A percentile compares a stretch with the other conserved stretches of the same genome.
phyloP scores from a whole-genome alignment of 2,888 invertebrate genomes.

The Baccha elongata region DNA sequence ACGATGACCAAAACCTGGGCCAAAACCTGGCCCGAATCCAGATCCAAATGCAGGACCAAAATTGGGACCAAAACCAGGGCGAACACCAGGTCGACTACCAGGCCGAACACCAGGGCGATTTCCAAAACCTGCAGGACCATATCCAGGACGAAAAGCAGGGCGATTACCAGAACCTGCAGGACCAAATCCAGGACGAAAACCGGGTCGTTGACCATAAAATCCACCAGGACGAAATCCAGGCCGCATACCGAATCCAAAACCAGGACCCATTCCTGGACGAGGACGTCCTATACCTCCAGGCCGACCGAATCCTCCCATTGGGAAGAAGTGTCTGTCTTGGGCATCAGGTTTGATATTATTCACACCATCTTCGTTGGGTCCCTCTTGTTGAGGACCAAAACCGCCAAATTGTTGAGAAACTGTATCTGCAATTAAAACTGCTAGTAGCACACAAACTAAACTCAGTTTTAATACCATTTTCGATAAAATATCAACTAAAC shows the following conservation, averaged over 20 bases:
- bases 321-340: background rate
- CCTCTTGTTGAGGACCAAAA: background rate
- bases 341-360: background rate
- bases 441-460: constrained; percentile 7
- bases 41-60: too few relatives aligned
- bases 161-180: background rate
- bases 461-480: constrained; percentile 7
- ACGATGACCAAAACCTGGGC: background rate
- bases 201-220: too few relatives aligned
- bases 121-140: background rate
- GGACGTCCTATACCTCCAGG: background rate
- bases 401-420: background rate
- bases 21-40: background rate
- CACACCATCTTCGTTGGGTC: background rate
- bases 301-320: background rate
- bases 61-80: background rate
- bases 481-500: background rate
- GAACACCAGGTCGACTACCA: too few relatives aligned
- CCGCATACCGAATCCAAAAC: too few relatives aligned
- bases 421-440: background rate
- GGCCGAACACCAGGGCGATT: background rate
- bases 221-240: background rate
- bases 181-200: background rate
- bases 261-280: background rate
- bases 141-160: background rate